These are phyloP conservation scores for Scaptodrosophila lebanonensis DNA, from an alignment of 1,140 invertebrate species.

Conservation along the genomic window DNA sequence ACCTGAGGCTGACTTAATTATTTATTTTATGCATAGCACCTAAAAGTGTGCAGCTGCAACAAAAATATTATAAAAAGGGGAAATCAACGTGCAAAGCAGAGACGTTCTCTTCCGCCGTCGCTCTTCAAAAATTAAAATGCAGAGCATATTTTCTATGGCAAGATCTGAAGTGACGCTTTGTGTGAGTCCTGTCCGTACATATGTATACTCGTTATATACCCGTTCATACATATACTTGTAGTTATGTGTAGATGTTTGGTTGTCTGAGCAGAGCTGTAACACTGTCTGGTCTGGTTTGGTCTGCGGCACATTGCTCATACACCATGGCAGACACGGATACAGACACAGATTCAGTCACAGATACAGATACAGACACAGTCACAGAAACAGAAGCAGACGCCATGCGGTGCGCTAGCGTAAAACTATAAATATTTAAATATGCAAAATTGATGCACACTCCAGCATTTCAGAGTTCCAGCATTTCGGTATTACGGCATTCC, in stretches of 20 bases:
- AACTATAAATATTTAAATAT: conserved; percentile 74
- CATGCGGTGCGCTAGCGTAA: conserved; percentile 61
- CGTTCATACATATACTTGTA: too few relatives aligned
- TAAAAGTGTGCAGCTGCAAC: conserved; percentile 45
- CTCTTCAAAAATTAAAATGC: conserved; percentile 60
- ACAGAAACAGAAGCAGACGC: conserved; percentile 11
- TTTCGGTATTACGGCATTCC: not conserved
- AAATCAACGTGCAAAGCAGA: too few relatives aligned
- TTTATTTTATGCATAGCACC: conserved; percentile 72
- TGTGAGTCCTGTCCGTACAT: too few relatives aligned
- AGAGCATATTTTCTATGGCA: conserved; percentile 65
- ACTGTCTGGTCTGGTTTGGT: conserved; percentile 18
- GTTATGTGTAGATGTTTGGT: conserved; percentile 11
- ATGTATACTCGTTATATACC: too few relatives aligned
- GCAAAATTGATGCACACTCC: conserved; percentile 58
- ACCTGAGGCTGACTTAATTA: conserved; percentile 66
- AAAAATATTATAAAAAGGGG: conserved; percentile 14
- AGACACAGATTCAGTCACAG: not conserved
- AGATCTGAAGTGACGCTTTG: conserved; percentile 65
- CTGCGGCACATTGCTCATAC: conserved; percentile 37
- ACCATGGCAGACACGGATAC: conserved; percentile 9
- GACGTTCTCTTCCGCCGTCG: conserved; percentile 10
- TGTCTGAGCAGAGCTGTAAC: conserved; percentile 31
- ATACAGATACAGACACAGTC: conserved; percentile 3
- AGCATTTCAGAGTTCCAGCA: not conserved